Evolutionary conservation across 2,797 vertebrate genomes (phyloP).

Genomic region (Cossypha dichroa): DNA sequence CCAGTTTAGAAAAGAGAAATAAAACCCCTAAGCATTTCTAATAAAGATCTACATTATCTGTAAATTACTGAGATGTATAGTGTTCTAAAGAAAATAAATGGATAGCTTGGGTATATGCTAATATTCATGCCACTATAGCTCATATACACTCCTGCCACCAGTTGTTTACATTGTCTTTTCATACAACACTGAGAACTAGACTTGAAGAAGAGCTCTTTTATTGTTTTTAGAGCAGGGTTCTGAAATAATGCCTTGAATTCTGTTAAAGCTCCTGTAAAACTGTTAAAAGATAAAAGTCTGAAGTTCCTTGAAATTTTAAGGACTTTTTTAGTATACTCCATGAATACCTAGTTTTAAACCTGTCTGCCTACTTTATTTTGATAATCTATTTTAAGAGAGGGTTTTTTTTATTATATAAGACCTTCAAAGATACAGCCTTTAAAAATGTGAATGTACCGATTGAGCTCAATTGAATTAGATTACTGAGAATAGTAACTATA

Average conservation of each 20-base stretch:
- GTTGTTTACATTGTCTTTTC: not conserved
- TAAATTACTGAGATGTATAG: not conserved
- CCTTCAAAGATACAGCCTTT: not conserved
- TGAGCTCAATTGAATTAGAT: not conserved
- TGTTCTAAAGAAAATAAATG: not conserved
- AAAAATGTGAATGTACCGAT: not conserved
- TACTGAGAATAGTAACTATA: not conserved
- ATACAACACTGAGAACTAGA: not conserved
- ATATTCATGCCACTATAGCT: not conserved
- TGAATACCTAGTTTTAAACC: not conserved
- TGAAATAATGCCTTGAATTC: slow-evolving; percentile 1
- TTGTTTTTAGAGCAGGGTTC: not conserved
- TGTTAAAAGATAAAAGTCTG: not conserved
- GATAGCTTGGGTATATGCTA: not conserved
- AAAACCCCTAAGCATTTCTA: not conserved
- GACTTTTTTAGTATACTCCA: not conserved
- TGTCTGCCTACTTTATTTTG: not conserved
- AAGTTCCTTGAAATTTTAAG: not conserved
- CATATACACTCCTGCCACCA: not conserved
- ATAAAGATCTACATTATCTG: not conserved
- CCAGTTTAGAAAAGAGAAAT: not conserved
- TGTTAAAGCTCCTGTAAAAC: not conserved
- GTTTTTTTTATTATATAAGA: not conserved
- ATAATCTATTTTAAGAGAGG: not conserved
- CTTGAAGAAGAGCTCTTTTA: not conserved